These are phyloP conservation scores for Lineus longissimus DNA, from an alignment of 1,140 invertebrate genomes.

Conservation along the genomic window DNA sequence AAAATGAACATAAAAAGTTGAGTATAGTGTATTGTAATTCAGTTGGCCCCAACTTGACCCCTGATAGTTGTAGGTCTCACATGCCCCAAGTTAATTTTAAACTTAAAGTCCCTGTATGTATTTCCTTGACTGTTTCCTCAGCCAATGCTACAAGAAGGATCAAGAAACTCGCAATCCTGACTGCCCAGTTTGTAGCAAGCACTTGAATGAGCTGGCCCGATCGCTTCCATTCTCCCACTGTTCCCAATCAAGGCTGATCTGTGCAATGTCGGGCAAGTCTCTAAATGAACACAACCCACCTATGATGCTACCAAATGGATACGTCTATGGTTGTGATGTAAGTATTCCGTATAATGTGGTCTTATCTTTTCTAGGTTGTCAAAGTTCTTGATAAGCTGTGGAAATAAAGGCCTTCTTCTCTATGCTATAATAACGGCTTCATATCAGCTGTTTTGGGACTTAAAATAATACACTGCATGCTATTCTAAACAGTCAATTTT, in stretches of 20 bases:
- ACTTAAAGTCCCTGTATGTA: too few species aligned
- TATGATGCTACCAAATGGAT: constrained; percentile 96
- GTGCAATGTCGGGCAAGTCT: constrained; percentile 83
- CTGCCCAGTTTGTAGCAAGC: constrained; percentile 89
- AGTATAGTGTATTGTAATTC: not conserved
- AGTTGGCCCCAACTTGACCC: not conserved
- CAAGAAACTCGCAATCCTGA: constrained; percentile 64
- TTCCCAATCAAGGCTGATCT: constrained; percentile 87
- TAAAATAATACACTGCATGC: not conserved
- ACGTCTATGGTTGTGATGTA: constrained; percentile 94
- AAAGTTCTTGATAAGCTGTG: constrained; percentile 9
- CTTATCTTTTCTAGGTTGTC: constrained; percentile 3
- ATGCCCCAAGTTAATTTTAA: not conserved
- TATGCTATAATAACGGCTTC: not conserved
- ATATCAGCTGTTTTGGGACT: not conserved
- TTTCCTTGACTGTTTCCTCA: constrained; percentile 29
- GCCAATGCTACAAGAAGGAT: constrained; percentile 56
- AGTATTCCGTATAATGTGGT: constrained; percentile 25
- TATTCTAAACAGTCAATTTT: constrained; percentile 11
- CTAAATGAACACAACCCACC: constrained; percentile 97
- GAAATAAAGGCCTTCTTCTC: not conserved
- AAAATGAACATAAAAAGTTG: constrained; percentile 2
- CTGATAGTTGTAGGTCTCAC: not conserved
- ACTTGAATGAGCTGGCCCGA: constrained; percentile 81
- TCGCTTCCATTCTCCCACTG: constrained; percentile 92